Conservation (phyloP, 2,888 invertebrate genomes). For the Margaritifera margaritifera region DNA sequence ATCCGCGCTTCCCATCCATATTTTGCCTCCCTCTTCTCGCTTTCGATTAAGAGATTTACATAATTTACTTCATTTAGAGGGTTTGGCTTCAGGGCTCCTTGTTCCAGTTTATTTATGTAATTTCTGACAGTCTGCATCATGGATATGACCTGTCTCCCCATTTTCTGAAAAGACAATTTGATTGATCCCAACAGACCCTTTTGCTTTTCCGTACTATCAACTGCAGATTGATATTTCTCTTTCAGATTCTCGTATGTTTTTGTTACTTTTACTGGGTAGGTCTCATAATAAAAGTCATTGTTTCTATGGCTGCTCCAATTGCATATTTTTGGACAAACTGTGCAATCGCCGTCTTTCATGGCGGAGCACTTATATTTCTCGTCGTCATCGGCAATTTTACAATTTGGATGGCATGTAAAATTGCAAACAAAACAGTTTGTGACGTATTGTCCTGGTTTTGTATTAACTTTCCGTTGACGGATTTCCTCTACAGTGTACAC, state of each 20-base stretch:
- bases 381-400: conserved; percentile 36
- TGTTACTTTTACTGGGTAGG: neutral
- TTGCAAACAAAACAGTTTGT: conserved; percentile 52
- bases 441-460: conserved; percentile 30
- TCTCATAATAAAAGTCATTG: neutral
- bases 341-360: conserved; percentile 22
- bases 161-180: neutral
- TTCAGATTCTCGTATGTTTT: neutral
- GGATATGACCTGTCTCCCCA: neutral
- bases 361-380: conserved; percentile 40
- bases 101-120: neutral
- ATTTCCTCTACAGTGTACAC: conserved; percentile 37
- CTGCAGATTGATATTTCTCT: neutral
- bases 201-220: neutral
- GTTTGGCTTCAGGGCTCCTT: neutral
- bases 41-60: neutral
- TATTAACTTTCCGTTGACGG: conserved; percentile 18
- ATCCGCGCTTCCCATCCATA: neutral
- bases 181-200: neutral
- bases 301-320: neutral
- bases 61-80: neutral
- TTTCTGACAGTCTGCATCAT: neutral
- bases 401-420: conserved; percentile 50
- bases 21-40: neutral
- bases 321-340: conserved; percentile 16